A percentile compares a stretch with the other conserved stretches of the same genome.
Conservation (phyloP, 2,113 vertebrate genomes). For the Seriola dumerili region DNA sequence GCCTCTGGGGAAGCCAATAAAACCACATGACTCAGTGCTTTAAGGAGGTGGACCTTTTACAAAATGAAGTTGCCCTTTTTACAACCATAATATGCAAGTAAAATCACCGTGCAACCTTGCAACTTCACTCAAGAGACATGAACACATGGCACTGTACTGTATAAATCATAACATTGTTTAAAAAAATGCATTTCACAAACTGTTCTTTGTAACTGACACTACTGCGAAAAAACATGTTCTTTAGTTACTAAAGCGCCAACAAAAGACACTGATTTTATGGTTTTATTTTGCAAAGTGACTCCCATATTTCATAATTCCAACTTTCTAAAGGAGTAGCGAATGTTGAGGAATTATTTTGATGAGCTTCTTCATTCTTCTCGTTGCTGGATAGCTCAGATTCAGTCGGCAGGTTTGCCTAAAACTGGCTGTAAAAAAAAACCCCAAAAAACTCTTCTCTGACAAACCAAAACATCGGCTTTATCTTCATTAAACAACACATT, state of each 20-base stretch:
- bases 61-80: constrained; percentile 37
- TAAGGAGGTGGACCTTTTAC: constrained; percentile 29
- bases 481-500: constrained; percentile 30
- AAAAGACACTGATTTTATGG: neutral
- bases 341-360: neutral
- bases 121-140: neutral
- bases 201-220: constrained; percentile 9
- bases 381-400: neutral
- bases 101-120: constrained; percentile 5
- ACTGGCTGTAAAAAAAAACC: constrained; percentile 27
- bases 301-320: neutral
- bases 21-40: constrained; percentile 49
- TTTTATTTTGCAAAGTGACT: neutral
- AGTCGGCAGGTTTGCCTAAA: constrained; percentile 2
- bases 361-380: neutral
- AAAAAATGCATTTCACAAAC: constrained; percentile 39
- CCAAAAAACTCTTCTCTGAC: neutral
- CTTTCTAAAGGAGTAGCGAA: neutral
- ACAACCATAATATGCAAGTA: constrained; percentile 17
- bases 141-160: neutral
- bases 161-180: constrained; percentile 36
- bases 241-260: neutral
- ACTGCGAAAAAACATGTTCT: neutral
- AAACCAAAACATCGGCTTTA: neutral
- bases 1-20: constrained; percentile 57